Percentiles rank a stretch among this genome's conserved stretches.
phyloP scores from a whole-genome alignment of 2,888 invertebrate species.

The Nemapogon koenigi region DNA sequence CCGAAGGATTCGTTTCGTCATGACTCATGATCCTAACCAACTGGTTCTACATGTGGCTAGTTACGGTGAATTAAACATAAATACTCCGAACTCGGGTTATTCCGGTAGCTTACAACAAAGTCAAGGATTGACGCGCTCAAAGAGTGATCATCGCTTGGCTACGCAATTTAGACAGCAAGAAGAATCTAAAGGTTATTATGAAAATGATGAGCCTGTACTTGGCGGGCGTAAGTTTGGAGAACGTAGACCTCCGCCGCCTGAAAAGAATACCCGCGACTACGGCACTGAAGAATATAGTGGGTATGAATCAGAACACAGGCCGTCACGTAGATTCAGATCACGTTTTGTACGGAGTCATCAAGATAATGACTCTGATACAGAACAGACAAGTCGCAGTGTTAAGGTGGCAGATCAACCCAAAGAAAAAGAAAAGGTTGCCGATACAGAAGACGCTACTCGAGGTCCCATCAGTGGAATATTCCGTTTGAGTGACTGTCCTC shows the following conservation, averaged over 20 bases:
- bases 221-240: slow-evolving; percentile 83
- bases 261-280: slow-evolving; percentile 65
- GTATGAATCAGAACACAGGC: slow-evolving; percentile 69
- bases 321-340: slow-evolving; percentile 75
- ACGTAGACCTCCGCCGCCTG: slow-evolving; percentile 61
- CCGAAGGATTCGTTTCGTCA: slow-evolving; percentile 82
- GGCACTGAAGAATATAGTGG: slow-evolving; percentile 72
- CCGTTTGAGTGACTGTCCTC: slow-evolving; percentile 83
- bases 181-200: slow-evolving; percentile 69
- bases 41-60: slow-evolving; percentile 86
- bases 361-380: slow-evolving; percentile 80
- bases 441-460: slow-evolving; percentile 88
- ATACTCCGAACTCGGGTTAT: slow-evolving; percentile 66
- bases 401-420: slow-evolving; percentile 70
- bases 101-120: slow-evolving; percentile 63
- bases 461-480: slow-evolving; percentile 90
- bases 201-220: slow-evolving; percentile 73
- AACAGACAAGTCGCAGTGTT: slow-evolving; percentile 66
- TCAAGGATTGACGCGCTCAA: slow-evolving; percentile 88
- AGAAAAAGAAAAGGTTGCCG: slow-evolving; percentile 76
- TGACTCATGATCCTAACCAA: slow-evolving; percentile 92
- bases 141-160: slow-evolving; percentile 91
- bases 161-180: slow-evolving; percentile 88
- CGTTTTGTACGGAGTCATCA: slow-evolving; percentile 72
- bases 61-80: slow-evolving; percentile 89